Conservation (phyloP, 2,113 vertebrate genomes). For the Arothron firmamentum region DNA sequence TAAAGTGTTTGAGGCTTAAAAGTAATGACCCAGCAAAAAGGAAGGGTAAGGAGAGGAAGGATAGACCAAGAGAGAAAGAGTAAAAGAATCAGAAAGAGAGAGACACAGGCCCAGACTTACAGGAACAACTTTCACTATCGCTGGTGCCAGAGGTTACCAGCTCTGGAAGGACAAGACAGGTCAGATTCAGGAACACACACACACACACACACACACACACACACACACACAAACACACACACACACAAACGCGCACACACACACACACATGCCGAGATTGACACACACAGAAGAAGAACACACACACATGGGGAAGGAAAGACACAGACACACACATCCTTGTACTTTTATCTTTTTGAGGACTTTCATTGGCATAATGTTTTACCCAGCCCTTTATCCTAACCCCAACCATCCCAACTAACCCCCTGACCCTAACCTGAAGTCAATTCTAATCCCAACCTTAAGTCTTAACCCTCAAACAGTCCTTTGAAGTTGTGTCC, state of each 20-base stretch:
- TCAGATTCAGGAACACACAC: constrained; percentile 76
- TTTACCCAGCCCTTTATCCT: no score
- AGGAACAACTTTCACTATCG: constrained; percentile 98
- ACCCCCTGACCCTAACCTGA: no score
- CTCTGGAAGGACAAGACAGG: constrained; percentile 91
- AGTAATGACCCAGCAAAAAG: constrained; percentile 5
- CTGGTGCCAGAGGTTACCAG: constrained; percentile 98
- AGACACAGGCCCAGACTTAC: constrained; percentile 82
- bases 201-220: constrained; percentile 31
- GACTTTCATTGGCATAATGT: no score
- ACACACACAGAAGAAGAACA: not conserved
- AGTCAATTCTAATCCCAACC: no score
- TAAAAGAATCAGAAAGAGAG: constrained; percentile 1
- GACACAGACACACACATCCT: not conserved
- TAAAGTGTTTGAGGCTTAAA: constrained; percentile 5
- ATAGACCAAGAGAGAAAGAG: not conserved
- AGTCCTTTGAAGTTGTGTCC: no score
- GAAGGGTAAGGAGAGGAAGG: not conserved
- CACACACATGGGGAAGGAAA: constrained; percentile 10
- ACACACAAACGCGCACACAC: constrained; percentile 27
- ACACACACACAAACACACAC: constrained; percentile 6
- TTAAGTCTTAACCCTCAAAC: no score
- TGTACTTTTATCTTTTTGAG: not conserved
- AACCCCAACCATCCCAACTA: no score
- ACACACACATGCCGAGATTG: constrained; percentile 29